Evolutionary conservation across 2,113 vertebrate genomes (phyloP).

Genomic region (Accipiter virgatus): DNA sequence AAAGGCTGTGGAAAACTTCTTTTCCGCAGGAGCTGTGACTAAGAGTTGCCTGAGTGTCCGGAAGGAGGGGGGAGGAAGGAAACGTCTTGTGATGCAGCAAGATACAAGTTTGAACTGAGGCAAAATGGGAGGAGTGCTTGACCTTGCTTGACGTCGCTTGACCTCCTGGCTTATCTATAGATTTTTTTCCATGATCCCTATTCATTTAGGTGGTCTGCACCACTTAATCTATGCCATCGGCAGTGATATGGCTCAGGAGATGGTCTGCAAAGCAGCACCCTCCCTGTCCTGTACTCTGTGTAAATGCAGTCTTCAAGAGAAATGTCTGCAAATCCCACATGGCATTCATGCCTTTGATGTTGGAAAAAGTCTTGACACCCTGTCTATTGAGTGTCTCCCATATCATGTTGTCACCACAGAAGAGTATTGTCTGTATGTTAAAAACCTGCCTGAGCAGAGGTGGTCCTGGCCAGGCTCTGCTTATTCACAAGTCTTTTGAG

Average conservation of each 20-base stretch:
- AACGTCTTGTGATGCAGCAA: not conserved
- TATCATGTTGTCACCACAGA: not conserved
- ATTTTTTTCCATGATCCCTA: not conserved
- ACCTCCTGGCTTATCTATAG: not conserved
- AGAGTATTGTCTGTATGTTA: not conserved
- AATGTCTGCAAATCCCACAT: not conserved
- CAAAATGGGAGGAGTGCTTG: not conserved
- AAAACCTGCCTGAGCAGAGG: not conserved
- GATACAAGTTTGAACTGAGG: not conserved
- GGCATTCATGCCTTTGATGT: not conserved
- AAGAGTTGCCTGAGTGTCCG: accelerated
- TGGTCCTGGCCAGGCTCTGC: not conserved
- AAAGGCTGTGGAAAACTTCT: not conserved
- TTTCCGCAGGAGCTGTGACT: not conserved
- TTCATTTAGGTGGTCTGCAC: not conserved
- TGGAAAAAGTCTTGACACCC: not conserved
- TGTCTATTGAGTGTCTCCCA: not conserved
- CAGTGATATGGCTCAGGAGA: not conserved
- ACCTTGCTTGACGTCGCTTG: not conserved
- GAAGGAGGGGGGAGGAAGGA: not conserved
- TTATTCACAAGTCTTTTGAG: not conserved
- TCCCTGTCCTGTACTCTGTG: not conserved
- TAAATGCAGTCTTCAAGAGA: not conserved
- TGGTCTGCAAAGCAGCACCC: not conserved
- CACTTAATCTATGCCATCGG: not conserved